These are phyloP conservation scores for Lophotis ruficrista DNA, from an alignment of 2,113 vertebrate genomes.

Conservation along the genomic window DNA sequence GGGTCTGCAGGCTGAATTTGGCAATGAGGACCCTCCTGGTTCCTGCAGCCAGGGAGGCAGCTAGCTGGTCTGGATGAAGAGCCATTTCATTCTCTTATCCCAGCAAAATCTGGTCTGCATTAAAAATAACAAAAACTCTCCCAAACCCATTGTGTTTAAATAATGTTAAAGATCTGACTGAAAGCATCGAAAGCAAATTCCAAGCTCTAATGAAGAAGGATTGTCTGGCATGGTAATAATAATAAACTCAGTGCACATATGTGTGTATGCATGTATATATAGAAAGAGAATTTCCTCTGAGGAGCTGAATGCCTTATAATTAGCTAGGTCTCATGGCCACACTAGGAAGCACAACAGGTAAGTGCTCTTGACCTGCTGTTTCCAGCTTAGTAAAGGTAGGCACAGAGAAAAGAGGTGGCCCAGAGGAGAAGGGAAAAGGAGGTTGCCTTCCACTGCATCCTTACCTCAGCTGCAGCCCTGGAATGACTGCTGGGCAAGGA, in stretches of 20 bases:
- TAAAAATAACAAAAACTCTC: constrained; percentile 50
- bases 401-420: neutral
- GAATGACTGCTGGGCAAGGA: neutral
- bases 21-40: neutral
- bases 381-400: neutral
- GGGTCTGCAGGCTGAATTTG: neutral
- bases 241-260: constrained; percentile 31
- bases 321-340: neutral
- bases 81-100: neutral
- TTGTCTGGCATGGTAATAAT: constrained; percentile 56
- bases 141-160: constrained; percentile 54
- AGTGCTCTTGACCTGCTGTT: neutral
- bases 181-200: constrained; percentile 48
- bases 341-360: neutral
- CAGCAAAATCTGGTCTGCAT: constrained; percentile 56
- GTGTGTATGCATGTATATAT: neutral
- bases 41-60: neutral
- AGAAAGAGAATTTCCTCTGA: neutral
- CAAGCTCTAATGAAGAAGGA: constrained; percentile 60
- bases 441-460: neutral
- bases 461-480: neutral
- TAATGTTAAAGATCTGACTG: constrained; percentile 53
- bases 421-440: neutral
- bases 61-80: neutral
- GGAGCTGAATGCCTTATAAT: neutral